phyloP scores from a whole-genome alignment of 2,113 vertebrate species.

The Psittacus erithacus region DNA sequence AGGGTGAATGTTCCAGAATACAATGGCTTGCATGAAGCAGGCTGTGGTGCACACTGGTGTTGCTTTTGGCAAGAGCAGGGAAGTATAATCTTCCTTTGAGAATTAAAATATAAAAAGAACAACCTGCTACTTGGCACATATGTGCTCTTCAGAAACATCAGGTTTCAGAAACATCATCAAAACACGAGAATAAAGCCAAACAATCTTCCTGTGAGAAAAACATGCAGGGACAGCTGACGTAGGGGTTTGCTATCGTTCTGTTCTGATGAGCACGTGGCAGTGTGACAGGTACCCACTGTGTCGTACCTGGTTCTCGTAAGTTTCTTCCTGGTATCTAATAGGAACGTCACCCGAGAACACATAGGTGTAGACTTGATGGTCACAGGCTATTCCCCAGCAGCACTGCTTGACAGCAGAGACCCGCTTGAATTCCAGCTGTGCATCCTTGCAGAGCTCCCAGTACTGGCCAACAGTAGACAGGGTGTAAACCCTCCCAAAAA shows the following conservation, averaged over 20 bases:
- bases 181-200: background rate
- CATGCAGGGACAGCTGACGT: accelerated
- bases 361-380: slow-evolving; percentile 90
- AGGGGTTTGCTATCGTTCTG: background rate
- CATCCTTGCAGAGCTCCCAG: slow-evolving; percentile 89
- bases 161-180: background rate
- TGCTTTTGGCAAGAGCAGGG: background rate
- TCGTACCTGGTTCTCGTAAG: slow-evolving; percentile 94
- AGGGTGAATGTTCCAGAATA: background rate
- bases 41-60: background rate
- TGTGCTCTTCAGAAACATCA: background rate
- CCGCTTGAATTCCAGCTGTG: slow-evolving; percentile 90
- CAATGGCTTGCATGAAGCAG: background rate
- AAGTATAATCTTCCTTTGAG: background rate
- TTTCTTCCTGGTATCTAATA: slow-evolving; percentile 90
- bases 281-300: background rate
- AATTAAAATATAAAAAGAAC: background rate
- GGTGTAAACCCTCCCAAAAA: slow-evolving; percentile 90
- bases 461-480: slow-evolving; percentile 89
- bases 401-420: slow-evolving; percentile 85
- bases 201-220: background rate
- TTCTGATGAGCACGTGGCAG: background rate
- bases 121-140: background rate
- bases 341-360: slow-evolving; percentile 88
- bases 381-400: slow-evolving; percentile 95